These are phyloP conservation scores for Heloderma charlesbogerti DNA, from an alignment of 2,113 vertebrate species.

Conservation along the genomic window DNA sequence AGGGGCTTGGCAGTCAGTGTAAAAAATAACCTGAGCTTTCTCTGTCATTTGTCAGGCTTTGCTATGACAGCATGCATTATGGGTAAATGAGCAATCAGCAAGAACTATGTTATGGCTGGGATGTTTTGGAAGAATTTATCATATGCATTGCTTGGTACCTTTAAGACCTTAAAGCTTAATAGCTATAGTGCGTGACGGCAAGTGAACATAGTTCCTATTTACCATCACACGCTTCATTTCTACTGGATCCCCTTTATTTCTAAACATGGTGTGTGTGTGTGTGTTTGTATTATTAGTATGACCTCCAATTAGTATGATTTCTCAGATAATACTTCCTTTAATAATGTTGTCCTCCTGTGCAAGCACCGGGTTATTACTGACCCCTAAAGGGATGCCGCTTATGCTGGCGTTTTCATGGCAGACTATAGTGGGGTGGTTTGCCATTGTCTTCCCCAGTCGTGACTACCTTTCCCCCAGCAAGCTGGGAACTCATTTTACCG, in stretches of 20 bases:
- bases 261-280: constrained; percentile 52
- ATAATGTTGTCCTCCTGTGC: not conserved
- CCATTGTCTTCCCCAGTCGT: too few relatives aligned
- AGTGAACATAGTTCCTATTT: constrained; percentile 84
- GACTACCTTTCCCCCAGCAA: too few relatives aligned
- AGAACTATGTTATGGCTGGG: constrained; percentile 90
- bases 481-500: too few relatives aligned
- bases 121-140: constrained; percentile 88
- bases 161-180: constrained; percentile 88
- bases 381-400: too few relatives aligned
- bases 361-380: too few relatives aligned
- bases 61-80: constrained; percentile 91
- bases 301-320: constrained; percentile 70
- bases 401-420: too few relatives aligned
- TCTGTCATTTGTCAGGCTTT: constrained; percentile 90
- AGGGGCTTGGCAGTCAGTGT: constrained; percentile 88
- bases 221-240: constrained; percentile 84
- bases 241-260: constrained; percentile 68
- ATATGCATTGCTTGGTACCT: constrained; percentile 87
- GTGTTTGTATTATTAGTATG: constrained; percentile 9
- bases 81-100: constrained; percentile 92
- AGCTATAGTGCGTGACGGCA: constrained; percentile 85
- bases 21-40: constrained; percentile 90
- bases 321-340: constrained; percentile 54
- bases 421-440: too few relatives aligned